These are phyloP conservation scores for Enteromius mattozi DNA, from an alignment of 2,797 vertebrate genomes.

Conservation along the genomic window DNA sequence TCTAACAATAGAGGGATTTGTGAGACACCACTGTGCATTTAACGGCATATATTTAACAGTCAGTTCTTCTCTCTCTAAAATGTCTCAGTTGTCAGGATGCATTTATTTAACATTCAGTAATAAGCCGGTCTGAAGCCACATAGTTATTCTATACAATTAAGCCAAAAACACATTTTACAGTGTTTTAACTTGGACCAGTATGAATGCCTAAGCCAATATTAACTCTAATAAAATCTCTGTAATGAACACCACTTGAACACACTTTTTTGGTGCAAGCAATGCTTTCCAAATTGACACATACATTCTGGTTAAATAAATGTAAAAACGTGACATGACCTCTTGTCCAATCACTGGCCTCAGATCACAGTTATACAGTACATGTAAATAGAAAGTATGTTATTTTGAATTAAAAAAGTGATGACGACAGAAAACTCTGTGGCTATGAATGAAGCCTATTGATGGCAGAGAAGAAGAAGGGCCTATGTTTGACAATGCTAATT, in stretches of 20 bases:
- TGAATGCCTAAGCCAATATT: not conserved
- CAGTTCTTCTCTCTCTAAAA: not conserved
- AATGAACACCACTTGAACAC: not conserved
- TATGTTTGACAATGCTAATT: not conserved
- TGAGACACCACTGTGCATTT: not conserved
- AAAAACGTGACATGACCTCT: not conserved
- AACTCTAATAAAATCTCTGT: not conserved
- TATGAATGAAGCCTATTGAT: conserved; percentile 62
- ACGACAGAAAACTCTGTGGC: conserved; percentile 30
- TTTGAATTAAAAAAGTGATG: not conserved
- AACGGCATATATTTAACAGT: conserved; percentile 9
- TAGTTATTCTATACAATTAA: not conserved
- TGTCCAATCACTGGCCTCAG: not conserved
- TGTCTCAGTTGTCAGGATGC: not conserved
- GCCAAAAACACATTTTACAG: not conserved
- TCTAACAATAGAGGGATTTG: conserved; percentile 36
- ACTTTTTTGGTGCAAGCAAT: not conserved
- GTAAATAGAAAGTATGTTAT: not conserved
- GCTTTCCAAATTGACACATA: not conserved
- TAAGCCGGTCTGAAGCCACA: not conserved
- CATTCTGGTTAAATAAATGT: not conserved
- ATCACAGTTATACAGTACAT: not conserved
- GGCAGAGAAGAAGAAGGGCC: conserved; percentile 41
- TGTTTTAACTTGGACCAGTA: not conserved
- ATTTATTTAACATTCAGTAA: not conserved